Percentiles rank a stretch among this genome's conserved stretches.
Evolutionary conservation across 2,888 invertebrate genomes (phyloP).

Genomic region (Cabera pusaria): DNA sequence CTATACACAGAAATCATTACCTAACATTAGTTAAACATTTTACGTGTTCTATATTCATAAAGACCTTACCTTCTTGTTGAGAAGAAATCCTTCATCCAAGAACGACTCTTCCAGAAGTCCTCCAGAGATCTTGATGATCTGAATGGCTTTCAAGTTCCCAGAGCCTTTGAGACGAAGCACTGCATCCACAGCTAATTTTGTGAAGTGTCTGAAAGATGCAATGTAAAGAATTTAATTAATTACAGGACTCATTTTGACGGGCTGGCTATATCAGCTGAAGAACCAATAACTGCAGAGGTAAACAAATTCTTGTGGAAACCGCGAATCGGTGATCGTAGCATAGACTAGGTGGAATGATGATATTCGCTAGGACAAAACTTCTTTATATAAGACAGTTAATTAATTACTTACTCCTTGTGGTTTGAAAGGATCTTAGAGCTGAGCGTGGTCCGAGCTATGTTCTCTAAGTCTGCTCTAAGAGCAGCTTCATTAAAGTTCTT

Average conservation of each 20-base stretch:
- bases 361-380: too few species aligned
- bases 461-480: constrained; percentile 94
- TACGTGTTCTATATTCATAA: too few species aligned
- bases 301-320: too few species aligned
- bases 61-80: constrained; percentile 93
- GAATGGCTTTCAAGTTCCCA: constrained; percentile 97
- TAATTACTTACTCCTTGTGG: constrained; percentile 93
- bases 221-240: too few species aligned
- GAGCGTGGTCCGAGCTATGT: constrained; percentile 98
- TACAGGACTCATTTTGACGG: too few species aligned
- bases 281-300: too few species aligned
- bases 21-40: too few species aligned
- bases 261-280: too few species aligned
- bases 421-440: constrained; percentile 99
- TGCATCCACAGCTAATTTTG: constrained; percentile 97
- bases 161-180: constrained; percentile 97
- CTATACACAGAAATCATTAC: too few species aligned
- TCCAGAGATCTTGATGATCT: constrained; percentile 98
- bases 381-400: too few species aligned
- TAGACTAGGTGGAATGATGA: too few species aligned
- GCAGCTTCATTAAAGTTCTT: constrained; percentile 85
- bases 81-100: constrained; percentile 96
- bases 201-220: constrained; percentile 90
- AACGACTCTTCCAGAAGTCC: constrained; percentile 97
- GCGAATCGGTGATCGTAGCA: too few species aligned